These are phyloP conservation scores for Sanderia malayensis DNA, from an alignment of 30 jellyfish, hydroid and myxozoan species.

Conservation along the genomic window DNA sequence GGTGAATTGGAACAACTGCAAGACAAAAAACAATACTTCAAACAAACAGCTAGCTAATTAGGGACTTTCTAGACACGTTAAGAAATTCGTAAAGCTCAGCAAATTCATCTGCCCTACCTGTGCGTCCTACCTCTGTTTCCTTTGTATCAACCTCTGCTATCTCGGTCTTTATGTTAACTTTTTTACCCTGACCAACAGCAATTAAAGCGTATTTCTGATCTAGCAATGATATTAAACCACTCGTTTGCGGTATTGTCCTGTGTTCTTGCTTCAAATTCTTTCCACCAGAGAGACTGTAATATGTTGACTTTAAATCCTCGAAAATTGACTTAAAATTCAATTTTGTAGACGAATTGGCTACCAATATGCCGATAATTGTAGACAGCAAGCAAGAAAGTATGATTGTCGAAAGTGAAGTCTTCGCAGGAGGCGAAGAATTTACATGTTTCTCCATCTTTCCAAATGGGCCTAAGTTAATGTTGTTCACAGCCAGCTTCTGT, in stretches of 20 bases:
- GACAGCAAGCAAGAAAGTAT: constrained; percentile 39
- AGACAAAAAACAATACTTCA: too few relatives aligned
- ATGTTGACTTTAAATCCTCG: constrained; percentile 3
- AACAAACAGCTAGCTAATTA: too few relatives aligned
- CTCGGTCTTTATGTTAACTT: constrained; percentile 29
- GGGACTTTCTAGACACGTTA: too few relatives aligned
- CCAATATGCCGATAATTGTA: constrained; percentile 37
- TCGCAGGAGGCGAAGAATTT: neutral
- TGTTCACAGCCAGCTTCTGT: too few relatives aligned
- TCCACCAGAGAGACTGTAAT: constrained; percentile 24
- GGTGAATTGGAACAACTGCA: constrained; percentile 61
- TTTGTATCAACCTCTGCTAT: constrained; percentile 16
- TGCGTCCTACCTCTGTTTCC: constrained; percentile 39
- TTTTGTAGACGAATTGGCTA: constrained; percentile 44
- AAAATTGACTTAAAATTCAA: constrained; percentile 18
- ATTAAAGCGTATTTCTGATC: constrained; percentile 21
- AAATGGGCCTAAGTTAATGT: neutral
- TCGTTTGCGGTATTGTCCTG: neutral
- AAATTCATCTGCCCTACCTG: too few relatives aligned
- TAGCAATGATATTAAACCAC: constrained; percentile 19
- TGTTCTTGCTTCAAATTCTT: neutral
- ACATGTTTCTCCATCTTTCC: constrained; percentile 10
- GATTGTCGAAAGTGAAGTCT: neutral
- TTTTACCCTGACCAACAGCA: constrained; percentile 28
- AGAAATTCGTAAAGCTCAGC: too few relatives aligned